phyloP scores from a whole-genome alignment of 2,888 invertebrate genomes.

The Eristalis tenax region DNA sequence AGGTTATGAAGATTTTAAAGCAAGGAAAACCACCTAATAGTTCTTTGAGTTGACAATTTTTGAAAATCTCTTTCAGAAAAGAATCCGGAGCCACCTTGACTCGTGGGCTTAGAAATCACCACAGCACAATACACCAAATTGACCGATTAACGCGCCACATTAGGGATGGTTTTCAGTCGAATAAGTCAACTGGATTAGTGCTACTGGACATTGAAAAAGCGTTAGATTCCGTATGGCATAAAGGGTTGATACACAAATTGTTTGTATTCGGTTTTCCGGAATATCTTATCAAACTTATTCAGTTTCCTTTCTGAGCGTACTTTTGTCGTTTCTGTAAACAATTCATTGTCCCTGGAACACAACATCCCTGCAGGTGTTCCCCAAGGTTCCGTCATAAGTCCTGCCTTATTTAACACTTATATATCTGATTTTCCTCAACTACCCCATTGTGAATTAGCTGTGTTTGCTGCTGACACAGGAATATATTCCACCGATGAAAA shows the following conservation, averaged over 20 bases:
- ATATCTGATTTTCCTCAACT: slow-evolving; percentile 5
- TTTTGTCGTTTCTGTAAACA: neutral
- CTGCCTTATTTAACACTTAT: slow-evolving; percentile 1
- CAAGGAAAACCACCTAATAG: neutral
- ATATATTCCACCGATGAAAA: neutral
- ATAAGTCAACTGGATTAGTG: neutral
- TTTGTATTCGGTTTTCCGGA: neutral
- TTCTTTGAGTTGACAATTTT: neutral
- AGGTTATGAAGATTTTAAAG: neutral
- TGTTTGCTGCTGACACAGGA: slow-evolving; percentile 24
- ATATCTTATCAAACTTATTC: neutral
- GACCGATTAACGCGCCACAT: neutral
- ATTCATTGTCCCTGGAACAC: neutral
- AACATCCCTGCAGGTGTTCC: neutral
- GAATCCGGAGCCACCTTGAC: neutral
- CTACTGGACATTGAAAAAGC: neutral
- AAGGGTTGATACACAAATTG: neutral
- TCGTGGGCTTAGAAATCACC: neutral
- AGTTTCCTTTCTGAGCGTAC: neutral
- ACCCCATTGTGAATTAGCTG: slow-evolving; percentile 27
- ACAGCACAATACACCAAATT: neutral
- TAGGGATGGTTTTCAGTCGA: neutral
- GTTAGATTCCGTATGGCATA: neutral
- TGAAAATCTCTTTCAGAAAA: neutral
- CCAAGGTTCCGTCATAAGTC: slow-evolving; percentile 11